Percentiles rank a stretch among this genome's conserved stretches.
phyloP scores from a whole-genome alignment of 1,140 invertebrate species.

The Trichoplusia ni region DNA sequence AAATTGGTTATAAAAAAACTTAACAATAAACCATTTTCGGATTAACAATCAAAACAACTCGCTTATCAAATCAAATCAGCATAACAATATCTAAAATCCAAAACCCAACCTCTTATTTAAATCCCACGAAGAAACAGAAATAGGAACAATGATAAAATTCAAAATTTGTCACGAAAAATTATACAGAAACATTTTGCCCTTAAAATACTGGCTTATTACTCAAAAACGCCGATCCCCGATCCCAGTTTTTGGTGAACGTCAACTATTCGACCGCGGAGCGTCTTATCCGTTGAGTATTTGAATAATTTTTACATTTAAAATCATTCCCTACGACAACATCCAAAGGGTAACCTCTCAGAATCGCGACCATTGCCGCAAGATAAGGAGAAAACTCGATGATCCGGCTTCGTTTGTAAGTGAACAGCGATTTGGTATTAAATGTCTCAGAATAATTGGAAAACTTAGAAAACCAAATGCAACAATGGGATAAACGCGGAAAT shows the following conservation, averaged over 20 bases:
- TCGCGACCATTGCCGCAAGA: slow-evolving; percentile 77
- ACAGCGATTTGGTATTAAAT: slow-evolving; percentile 10
- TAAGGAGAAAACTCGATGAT: slow-evolving; percentile 66
- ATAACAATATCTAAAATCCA: background rate
- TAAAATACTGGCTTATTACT: slow-evolving; percentile 41
- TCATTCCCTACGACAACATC: slow-evolving; percentile 79
- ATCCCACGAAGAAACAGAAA: background rate
- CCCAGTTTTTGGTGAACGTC: slow-evolving; percentile 44
- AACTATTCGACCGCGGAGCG: slow-evolving; percentile 62
- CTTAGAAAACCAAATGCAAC: too few species aligned
- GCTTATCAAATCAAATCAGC: too few species aligned
- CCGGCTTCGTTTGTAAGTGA: slow-evolving; percentile 37
- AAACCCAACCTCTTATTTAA: background rate
- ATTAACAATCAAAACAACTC: too few species aligned
- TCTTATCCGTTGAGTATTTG: slow-evolving; percentile 73
- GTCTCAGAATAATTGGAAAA: too few species aligned
- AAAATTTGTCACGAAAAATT: slow-evolving; percentile 30
- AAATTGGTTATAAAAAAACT: too few species aligned
- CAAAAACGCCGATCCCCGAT: slow-evolving; percentile 56
- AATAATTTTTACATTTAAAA: slow-evolving; percentile 82
- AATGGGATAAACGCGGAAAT: too few species aligned
- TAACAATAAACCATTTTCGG: too few species aligned
- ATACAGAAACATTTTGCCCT: slow-evolving; percentile 17
- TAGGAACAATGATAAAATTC: slow-evolving; percentile 20
- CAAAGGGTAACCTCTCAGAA: slow-evolving; percentile 79